Conservation (phyloP, 2,797 vertebrate genomes). For the Aythya fuligula region DNA sequence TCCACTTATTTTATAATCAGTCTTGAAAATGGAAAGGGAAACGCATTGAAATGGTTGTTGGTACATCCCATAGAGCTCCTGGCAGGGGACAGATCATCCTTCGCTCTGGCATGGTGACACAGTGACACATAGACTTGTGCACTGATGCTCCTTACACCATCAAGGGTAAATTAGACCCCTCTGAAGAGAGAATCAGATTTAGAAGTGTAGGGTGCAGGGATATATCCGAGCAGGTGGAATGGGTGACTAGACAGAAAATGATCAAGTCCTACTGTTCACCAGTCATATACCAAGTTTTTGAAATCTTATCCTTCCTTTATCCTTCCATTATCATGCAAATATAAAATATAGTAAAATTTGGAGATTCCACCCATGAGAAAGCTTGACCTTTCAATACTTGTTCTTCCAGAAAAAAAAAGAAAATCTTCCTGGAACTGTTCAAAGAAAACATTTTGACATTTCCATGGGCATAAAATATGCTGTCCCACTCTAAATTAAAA, state of each 20-base stretch:
- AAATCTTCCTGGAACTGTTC: background rate
- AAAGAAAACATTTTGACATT: slow-evolving; percentile 39
- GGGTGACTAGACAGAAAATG: background rate
- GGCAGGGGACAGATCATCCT: background rate
- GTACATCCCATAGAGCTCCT: background rate
- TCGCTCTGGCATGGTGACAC: background rate
- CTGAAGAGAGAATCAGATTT: background rate
- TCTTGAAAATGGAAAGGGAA: slow-evolving; percentile 7
- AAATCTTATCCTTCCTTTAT: background rate
- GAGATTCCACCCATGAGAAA: slow-evolving; percentile 13
- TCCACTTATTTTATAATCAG: background rate
- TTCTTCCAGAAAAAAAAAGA: background rate
- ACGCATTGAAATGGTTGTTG: background rate
- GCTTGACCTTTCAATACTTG: slow-evolving; percentile 26
- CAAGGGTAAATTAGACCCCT: background rate
- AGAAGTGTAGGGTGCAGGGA: background rate
- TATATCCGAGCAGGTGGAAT: background rate
- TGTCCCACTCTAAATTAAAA: slow-evolving; percentile 17
- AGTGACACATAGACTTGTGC: background rate
- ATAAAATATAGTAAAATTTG: background rate
- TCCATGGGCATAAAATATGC: background rate
- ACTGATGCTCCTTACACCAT: background rate
- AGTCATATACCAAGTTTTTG: background rate
- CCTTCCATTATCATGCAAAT: background rate
- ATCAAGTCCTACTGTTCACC: background rate